Percentiles rank a stretch among this genome's conserved stretches.
Conservation (phyloP, 2,888 invertebrate genomes). For the Sinotaia quadrata region DNA sequence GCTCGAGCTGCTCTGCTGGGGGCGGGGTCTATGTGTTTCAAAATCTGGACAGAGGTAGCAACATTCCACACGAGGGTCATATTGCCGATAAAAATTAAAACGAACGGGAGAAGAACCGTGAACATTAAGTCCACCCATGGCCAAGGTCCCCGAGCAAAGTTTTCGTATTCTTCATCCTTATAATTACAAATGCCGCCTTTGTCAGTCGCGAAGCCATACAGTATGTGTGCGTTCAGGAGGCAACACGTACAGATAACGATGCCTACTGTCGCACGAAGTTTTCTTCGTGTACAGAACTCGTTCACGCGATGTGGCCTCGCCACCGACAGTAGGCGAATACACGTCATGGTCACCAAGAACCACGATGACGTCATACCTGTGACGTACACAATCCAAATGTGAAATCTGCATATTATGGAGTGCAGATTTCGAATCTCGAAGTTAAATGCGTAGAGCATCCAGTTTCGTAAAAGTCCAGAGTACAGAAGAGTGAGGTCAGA, state of each 20-base stretch:
- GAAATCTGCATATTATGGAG: conserved; percentile 47
- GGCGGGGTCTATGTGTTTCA: conserved; percentile 20
- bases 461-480: conserved; percentile 52
- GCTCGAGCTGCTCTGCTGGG: neutral
- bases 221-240: neutral
- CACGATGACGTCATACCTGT: conserved; percentile 55
- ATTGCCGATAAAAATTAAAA: conserved; percentile 54
- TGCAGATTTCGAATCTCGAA: conserved; percentile 45
- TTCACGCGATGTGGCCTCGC: conserved; percentile 51
- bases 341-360: conserved; percentile 57
- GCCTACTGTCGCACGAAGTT: conserved; percentile 31
- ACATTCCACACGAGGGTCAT: conserved; percentile 51
- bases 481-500: conserved; percentile 54
- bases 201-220: neutral
- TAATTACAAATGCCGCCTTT: neutral
- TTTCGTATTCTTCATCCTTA: conserved; percentile 29
- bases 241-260: conserved; percentile 1
- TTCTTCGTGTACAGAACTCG: conserved; percentile 39
- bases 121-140: conserved; percentile 54
- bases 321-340: conserved; percentile 52
- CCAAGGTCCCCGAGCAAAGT: conserved; percentile 46
- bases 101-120: conserved; percentile 53
- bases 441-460: conserved; percentile 43
- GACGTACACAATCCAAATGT: conserved; percentile 53
- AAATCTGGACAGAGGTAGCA: conserved; percentile 35